Percentiles rank a stretch among this genome's conserved stretches.
These are phyloP conservation scores for Megaustenia siamemsis DNA, from an alignment of 2,888 invertebrate species.

Conservation along the genomic window DNA sequence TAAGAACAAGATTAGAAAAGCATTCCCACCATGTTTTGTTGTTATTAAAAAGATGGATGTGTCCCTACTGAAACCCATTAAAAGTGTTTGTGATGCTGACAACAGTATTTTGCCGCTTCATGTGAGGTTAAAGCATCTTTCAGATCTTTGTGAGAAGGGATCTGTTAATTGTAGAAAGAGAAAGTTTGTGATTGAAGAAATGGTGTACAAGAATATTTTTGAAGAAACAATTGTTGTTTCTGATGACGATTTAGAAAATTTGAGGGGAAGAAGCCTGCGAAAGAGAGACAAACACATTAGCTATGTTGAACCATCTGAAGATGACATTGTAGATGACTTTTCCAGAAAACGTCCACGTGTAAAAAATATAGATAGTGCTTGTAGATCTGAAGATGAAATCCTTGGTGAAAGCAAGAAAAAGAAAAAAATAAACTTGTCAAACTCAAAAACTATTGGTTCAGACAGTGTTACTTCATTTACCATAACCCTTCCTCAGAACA, in stretches of 20 bases:
- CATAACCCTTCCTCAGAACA: background rate
- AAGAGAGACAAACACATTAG: constrained; percentile 49
- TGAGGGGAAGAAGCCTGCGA: constrained; percentile 37
- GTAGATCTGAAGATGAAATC: constrained; percentile 13
- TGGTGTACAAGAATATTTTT: constrained; percentile 35
- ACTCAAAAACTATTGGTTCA: background rate
- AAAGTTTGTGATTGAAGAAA: background rate
- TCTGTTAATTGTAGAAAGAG: constrained; percentile 22
- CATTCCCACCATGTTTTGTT: constrained; percentile 52
- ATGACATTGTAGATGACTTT: constrained; percentile 48
- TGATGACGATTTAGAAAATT: constrained; percentile 32
- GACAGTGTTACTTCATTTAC: background rate
- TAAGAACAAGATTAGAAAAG: constrained; percentile 38
- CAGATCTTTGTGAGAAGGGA: constrained; percentile 34
- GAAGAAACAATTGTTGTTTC: constrained; percentile 37
- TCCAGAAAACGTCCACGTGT: constrained; percentile 24
- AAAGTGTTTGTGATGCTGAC: background rate
- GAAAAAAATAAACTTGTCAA: background rate
- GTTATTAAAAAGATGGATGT: constrained; percentile 25
- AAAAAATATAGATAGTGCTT: constrained; percentile 33
- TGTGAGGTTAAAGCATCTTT: constrained; percentile 39
- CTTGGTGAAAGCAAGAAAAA: constrained; percentile 26
- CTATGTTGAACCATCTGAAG: constrained; percentile 53
- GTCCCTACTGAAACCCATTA: background rate
- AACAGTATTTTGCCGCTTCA: constrained; percentile 15